Evolutionary conservation across 2,797 vertebrate genomes (phyloP).

Genomic region (Fringilla coelebs): DNA sequence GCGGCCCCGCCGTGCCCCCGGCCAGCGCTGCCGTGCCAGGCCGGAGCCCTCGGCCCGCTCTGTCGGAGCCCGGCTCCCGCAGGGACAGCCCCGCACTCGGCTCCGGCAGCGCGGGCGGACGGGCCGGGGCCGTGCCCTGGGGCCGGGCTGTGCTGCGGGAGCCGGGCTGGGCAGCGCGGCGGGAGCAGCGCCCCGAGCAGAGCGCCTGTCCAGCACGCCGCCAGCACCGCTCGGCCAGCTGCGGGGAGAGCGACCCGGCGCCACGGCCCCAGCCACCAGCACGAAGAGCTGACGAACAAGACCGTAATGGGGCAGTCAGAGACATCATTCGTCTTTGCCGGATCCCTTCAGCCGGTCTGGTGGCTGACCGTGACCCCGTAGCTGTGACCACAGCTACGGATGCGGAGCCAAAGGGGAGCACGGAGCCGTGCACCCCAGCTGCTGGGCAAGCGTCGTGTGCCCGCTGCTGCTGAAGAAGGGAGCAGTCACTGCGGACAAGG

Average conservation of each 20-base stretch:
- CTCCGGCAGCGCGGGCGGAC: neutral
- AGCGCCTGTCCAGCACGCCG: neutral
- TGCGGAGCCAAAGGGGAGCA: neutral
- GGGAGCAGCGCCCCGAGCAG: fast-evolving
- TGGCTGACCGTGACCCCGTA: fast-evolving
- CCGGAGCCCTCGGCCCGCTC: neutral
- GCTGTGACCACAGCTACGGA: neutral
- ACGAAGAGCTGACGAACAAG: neutral
- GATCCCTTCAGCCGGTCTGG: neutral
- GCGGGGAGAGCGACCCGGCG: neutral
- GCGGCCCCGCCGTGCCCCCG: slow-evolving; percentile 15
- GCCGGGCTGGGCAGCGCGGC: neutral
- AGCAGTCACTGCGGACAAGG: neutral
- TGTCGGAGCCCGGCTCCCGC: neutral
- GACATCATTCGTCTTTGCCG: neutral
- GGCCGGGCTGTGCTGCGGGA: neutral
- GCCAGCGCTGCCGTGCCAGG: neutral
- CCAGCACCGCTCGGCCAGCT: neutral
- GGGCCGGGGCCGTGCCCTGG: neutral
- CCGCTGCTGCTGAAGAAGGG: neutral
- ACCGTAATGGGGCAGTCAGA: fast-evolving
- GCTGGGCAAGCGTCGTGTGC: neutral
- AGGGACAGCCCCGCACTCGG: neutral
- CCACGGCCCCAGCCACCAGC: neutral
- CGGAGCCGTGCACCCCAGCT: fast-evolving